A percentile compares a stretch with the other conserved stretches of the same genome.
These are phyloP conservation scores for Oithona nana DNA, from an alignment of 2,888 invertebrate genomes.

Conservation along the genomic window DNA sequence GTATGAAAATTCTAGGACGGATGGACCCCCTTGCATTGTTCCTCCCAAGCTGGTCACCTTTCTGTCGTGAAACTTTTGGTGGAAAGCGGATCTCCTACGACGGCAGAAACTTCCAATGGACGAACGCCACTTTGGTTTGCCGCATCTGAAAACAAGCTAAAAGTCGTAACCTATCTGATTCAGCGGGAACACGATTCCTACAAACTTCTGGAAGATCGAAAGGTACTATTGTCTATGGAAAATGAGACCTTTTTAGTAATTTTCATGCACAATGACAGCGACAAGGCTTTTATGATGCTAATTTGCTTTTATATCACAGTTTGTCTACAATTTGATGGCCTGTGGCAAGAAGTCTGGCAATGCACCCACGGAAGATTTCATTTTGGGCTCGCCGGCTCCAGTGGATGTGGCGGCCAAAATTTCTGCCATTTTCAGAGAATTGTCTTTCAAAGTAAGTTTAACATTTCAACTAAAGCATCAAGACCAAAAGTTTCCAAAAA, in stretches of 20 bases:
- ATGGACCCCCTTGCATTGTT: constrained; percentile 87
- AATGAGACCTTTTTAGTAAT: background rate
- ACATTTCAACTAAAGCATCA: background rate
- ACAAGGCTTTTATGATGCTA: no score
- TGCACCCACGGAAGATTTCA: constrained; percentile 90
- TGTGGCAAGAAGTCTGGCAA: constrained; percentile 89
- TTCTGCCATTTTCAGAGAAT: constrained; percentile 66
- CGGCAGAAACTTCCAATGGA: constrained; percentile 87
- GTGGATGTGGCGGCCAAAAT: constrained; percentile 96
- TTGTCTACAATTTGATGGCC: constrained; percentile 94
- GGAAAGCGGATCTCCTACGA: constrained; percentile 89
- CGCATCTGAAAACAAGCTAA: constrained; percentile 88
- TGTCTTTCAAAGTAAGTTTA: constrained; percentile 49
- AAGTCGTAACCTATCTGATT: constrained; percentile 82
- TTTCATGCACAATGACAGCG: no score
- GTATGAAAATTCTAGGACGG: no score
- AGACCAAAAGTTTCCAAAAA: no score
- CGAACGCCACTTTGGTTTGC: constrained; percentile 81
- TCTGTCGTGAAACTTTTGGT: constrained; percentile 84
- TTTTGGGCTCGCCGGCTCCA: constrained; percentile 94
- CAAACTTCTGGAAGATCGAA: constrained; percentile 86
- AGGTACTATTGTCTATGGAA: constrained; percentile 33
- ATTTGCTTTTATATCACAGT: no score
- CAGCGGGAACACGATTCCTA: constrained; percentile 96
- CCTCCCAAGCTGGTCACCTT: constrained; percentile 78